Evolutionary conservation across 1,140 invertebrate genomes (phyloP).

Genomic region (Anadara kagoshimensis): DNA sequence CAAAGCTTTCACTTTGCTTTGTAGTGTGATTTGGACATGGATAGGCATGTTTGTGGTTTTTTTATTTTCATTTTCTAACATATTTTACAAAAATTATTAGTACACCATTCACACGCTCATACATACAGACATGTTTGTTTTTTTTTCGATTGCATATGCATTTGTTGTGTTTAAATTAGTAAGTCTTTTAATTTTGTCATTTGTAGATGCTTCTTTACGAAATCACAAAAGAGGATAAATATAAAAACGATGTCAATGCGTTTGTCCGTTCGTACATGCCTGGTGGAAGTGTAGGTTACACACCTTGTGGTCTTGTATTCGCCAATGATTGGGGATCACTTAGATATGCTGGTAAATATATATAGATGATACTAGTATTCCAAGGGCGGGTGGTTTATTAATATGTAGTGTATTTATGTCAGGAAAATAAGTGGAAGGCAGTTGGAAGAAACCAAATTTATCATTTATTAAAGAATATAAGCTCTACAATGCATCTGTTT

Average conservation of each 20-base stretch:
- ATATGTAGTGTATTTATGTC: too few species aligned
- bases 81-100: too few species aligned
- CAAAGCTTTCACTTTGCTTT: too few species aligned
- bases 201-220: constrained; percentile 58
- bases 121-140: background rate
- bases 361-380: background rate
- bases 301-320: constrained; percentile 62
- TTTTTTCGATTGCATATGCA: background rate
- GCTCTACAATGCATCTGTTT: too few species aligned
- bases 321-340: constrained; percentile 59
- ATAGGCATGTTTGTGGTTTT: too few species aligned
- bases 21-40: too few species aligned
- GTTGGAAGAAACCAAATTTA: too few species aligned
- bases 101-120: background rate
- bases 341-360: constrained; percentile 51
- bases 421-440: too few species aligned
- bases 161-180: background rate
- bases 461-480: too few species aligned
- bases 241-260: constrained; percentile 38
- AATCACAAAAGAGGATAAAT: constrained; percentile 39
- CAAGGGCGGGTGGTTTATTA: too few species aligned
- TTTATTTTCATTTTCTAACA: too few species aligned
- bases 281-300: constrained; percentile 51
- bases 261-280: constrained; percentile 52
- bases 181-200: background rate